Base-by-base conservation (phyloP, 2,888 invertebrate genomes). In the Caenorhabditis sp. region DNA sequence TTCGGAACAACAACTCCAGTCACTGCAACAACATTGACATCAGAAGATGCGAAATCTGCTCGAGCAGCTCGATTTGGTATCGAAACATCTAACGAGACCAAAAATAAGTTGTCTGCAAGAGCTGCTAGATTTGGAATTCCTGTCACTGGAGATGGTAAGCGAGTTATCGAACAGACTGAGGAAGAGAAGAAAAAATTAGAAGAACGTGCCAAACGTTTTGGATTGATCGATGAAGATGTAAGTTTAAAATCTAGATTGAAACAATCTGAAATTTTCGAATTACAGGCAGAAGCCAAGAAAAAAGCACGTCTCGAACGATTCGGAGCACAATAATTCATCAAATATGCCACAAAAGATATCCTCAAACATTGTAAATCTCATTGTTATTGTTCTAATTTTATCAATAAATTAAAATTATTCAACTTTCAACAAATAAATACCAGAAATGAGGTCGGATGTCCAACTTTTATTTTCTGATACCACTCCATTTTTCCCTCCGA, bases 41-140 rank as follows among this genome's bases (percentile, higher is more conserved):
- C 69, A 1, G 69, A 74, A 6, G 69, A 74, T 0, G 63, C 63
- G 23, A 74, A 69, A 27, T 55, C 69, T 1, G 66, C 51, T 23
- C 21, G 74, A 62, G 74, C 74, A 4, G 68, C 65, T 37, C 26
- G 73, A 43, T 68, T 73, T 21, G 68, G 68, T 4, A 37, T 60
- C 6, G 23, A 55, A 0, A 10, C 53, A 43, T 19, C 50, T 4
- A 17, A 19, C 0, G 24, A 50, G 17, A 57, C 54, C 12, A 55
- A 23, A n/a, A 67, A 67, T 21, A 67, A 67, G 21, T 10, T 61
- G 27, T 64, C 72, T 2, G 67, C 63, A 1, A 60, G 72, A 31
- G 72, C 72, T n/a, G 67, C 67, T 1, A 62, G 73, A 55, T 73
- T 73, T 43, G 73, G 73, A n/a, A 51, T 73, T 37, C 68, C 68